Conservation (phyloP, 2,113 vertebrate genomes). For the Noctilio leporinus region DNA sequence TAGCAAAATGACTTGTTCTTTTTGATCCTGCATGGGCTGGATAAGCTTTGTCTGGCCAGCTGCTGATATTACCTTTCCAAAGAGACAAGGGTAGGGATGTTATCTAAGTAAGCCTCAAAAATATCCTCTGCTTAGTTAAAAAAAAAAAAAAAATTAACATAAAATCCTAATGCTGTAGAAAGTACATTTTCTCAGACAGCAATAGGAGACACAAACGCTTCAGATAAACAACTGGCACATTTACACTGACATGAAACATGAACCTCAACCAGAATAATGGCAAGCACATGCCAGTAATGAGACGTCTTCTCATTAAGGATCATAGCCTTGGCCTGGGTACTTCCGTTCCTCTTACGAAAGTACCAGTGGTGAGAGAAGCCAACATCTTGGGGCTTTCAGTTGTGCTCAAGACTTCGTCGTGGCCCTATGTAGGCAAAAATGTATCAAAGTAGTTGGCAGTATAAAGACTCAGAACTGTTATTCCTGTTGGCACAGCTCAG, state of each 20-base stretch:
- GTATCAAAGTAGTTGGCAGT: slow-evolving; percentile 33
- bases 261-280: neutral
- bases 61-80: slow-evolving; percentile 22
- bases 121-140: neutral
- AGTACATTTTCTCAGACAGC: neutral
- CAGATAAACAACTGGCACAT: neutral
- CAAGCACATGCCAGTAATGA: neutral
- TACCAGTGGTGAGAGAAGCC: neutral
- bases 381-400: neutral
- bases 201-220: neutral
- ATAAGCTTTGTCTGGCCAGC: neutral
- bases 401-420: neutral
- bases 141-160: slow-evolving; percentile 24
- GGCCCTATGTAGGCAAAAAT: slow-evolving; percentile 32
- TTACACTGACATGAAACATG: neutral
- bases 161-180: slow-evolving; percentile 10
- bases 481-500: slow-evolving; percentile 64
- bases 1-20: neutral
- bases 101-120: slow-evolving; percentile 32
- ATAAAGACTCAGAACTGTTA: slow-evolving; percentile 45
- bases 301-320: neutral
- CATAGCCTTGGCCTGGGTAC: neutral
- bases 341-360: neutral
- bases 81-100: slow-evolving; percentile 1
- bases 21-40: neutral